Evolutionary conservation across 2,113 vertebrate species (phyloP).

Genomic region (Prochilodus magdalenae): DNA sequence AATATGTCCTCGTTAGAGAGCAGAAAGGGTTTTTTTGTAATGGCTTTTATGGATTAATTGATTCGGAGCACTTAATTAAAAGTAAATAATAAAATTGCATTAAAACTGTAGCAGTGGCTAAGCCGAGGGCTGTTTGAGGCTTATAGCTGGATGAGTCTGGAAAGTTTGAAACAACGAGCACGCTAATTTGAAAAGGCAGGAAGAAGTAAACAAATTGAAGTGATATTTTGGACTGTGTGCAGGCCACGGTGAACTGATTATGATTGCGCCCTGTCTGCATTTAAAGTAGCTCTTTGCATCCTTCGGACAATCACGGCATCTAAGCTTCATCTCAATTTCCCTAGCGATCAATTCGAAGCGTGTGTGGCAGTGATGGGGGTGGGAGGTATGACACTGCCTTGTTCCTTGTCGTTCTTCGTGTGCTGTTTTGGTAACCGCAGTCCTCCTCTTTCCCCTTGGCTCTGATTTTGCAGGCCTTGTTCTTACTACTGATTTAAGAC

Average conservation of each 20-base stretch:
- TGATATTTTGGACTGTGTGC: not conserved
- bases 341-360: slow-evolving; percentile 7
- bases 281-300: slow-evolving; percentile 7
- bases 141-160: slow-evolving; percentile 4
- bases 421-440: not conserved
- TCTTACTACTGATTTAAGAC: not conserved
- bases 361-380: not conserved
- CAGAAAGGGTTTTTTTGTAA: slow-evolving; percentile 20
- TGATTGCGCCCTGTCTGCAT: slow-evolving; percentile 22
- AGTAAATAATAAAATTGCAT: slow-evolving; percentile 47
- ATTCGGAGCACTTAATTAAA: slow-evolving; percentile 52
- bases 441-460: not conserved
- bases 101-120: slow-evolving; percentile 23
- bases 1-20: slow-evolving; percentile 25
- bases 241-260: slow-evolving; percentile 3
- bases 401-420: too few species aligned
- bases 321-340: not conserved
- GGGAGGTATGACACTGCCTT: slow-evolving; percentile 11
- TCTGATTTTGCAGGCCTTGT: too few species aligned
- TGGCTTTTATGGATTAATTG: slow-evolving; percentile 46
- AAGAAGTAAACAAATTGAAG: slow-evolving; percentile 26
- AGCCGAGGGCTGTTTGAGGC: slow-evolving; percentile 13
- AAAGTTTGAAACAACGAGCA: slow-evolving; percentile 24
- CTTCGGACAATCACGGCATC: not conserved
- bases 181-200: slow-evolving; percentile 22